Evolutionary conservation across 2,113 vertebrate genomes (phyloP), one percentile per base, ranked within the genome.

Genomic region (Trachemys scripta): DNA sequence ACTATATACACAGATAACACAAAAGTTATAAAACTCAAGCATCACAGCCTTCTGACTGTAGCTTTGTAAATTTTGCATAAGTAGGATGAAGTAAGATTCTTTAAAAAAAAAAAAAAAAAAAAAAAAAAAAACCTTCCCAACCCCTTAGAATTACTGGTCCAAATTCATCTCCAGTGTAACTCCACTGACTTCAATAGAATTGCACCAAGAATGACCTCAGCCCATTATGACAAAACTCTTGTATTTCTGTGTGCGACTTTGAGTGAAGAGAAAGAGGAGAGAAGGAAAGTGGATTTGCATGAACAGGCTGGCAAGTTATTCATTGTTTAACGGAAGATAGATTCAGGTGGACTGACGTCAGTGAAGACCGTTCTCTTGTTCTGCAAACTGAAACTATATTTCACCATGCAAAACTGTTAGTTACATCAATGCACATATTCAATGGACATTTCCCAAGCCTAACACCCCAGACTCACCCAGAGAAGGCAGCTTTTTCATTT

Each of bases 61-160:
- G 10, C 57, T 90, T 87, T 94, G 62, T 53, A 91, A 76, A 95
- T 87, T 97, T 94, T 93, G 17, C 20, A 25, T 93, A 87, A 51
- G 0, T 8, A 94, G 75, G 50, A 78, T 65, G 83, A 76, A 65
- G 82, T 75, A 89, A 93, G 38, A 78, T 83, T 87, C 53, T 83
- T 53, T 42, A 45, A 45, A 45, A 45, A 45, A 45, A 45, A 45
- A 87, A 85, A 78, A 47, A 45, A 87, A 85, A 78, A 47, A 45
- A 45, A 45, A 45, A 45, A 87, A 85, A 78, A 47, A 3, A 45
- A 11, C 56, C 59, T 75, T 86, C 17, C 14, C 20, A 76, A 17
- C 12, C 93, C 13, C 47, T 22, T 8, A 65, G 85, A 89, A 89
- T 85, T 90, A 85, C 16, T 7, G 35, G 27, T 45, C 57, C 19